These are phyloP conservation scores for Mactra quadrangularis DNA, from an alignment of 1,140 invertebrate species.

Conservation along the genomic window DNA sequence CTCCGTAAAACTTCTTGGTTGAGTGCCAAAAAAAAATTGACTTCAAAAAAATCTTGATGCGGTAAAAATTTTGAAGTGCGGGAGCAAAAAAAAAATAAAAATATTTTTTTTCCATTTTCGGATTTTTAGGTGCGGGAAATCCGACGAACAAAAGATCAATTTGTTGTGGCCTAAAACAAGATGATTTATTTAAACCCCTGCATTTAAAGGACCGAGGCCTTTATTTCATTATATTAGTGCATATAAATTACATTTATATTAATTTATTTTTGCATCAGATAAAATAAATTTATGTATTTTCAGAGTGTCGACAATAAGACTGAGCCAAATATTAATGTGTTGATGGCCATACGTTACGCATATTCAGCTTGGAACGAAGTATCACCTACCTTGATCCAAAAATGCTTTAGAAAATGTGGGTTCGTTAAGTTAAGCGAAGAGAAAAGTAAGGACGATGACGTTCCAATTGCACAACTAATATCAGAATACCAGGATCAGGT, in stretches of 20 bases:
- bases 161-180: no score
- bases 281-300: not conserved
- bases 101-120: no score
- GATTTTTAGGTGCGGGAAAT: no score
- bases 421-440: not conserved
- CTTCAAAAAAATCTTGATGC: no score
- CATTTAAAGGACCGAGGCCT: not conserved
- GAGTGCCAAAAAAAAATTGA: no score
- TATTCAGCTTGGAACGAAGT: slow-evolving; percentile 2
- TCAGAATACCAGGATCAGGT: not conserved
- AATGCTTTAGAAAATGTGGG: slow-evolving; percentile 35
- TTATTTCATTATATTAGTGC: not conserved
- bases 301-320: not conserved
- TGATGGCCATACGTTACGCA: slow-evolving; percentile 14
- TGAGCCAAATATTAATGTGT: not conserved
- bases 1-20: no score
- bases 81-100: no score
- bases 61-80: no score
- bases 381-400: not conserved
- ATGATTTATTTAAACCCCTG: not conserved
- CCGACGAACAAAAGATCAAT: no score
- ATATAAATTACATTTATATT: not conserved
- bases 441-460: not conserved
- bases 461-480: not conserved
- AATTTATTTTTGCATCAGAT: not conserved